A percentile compares a stretch with the other conserved stretches of the same genome.
Conservation (phyloP, 2,888 invertebrate species). For the Drosophila rubida region DNA sequence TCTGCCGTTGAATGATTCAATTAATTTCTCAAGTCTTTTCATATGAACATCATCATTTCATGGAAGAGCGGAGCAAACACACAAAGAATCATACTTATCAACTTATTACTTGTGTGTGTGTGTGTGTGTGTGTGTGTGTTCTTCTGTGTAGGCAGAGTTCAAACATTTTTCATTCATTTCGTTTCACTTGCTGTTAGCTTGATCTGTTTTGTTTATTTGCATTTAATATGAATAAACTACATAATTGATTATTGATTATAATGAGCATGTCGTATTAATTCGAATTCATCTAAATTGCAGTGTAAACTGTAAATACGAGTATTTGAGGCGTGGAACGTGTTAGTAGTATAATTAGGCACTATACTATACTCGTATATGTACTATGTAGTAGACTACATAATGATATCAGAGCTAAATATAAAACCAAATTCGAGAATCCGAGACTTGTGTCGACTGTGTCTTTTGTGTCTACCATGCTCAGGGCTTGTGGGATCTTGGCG, state of each 20-base stretch:
- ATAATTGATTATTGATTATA: conserved; percentile 52
- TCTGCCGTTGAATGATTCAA: conserved; percentile 79
- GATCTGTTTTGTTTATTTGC: neutral
- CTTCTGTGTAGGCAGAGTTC: conserved; percentile 46
- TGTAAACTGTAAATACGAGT: conserved; percentile 23
- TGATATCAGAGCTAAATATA: conserved; percentile 71
- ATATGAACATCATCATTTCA: conserved; percentile 64
- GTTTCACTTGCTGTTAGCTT: neutral
- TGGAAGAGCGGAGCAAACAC: conserved; percentile 62
- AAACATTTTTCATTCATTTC: conserved; percentile 44
- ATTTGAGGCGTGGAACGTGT: conserved; percentile 29
- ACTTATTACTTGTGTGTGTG: neutral
- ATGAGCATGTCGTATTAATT: conserved; percentile 48
- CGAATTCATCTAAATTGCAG: neutral
- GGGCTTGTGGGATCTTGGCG: conserved; percentile 36
- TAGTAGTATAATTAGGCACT: conserved; percentile 28
- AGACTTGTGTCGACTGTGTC: conserved; percentile 54
- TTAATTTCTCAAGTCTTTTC: conserved; percentile 78
- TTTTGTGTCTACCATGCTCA: conserved; percentile 62
- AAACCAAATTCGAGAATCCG: conserved; percentile 46
- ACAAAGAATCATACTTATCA: conserved; percentile 7
- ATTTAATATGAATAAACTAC: conserved; percentile 30
- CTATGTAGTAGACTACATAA: conserved; percentile 24
- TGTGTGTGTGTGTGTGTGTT: conserved; percentile 2
- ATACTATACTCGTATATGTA: conserved; percentile 4